Conservation (phyloP, 2,797 vertebrate genomes). For the Lithobates sylvaticus region DNA sequence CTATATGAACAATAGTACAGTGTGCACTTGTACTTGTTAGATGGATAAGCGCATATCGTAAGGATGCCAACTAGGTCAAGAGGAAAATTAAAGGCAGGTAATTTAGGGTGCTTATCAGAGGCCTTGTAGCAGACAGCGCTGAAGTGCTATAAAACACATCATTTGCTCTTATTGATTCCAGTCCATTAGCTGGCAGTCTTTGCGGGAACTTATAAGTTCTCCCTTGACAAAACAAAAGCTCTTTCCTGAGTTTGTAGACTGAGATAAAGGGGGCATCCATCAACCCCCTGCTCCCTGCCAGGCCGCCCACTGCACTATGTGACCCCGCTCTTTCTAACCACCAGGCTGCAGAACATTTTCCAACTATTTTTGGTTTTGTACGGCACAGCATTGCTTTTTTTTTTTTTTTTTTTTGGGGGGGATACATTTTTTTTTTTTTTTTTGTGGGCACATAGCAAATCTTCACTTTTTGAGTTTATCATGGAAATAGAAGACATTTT, state of each 20-base stretch:
- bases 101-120: constrained; percentile 13
- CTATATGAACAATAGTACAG: neutral
- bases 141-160: constrained; percentile 34
- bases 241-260: constrained; percentile 1
- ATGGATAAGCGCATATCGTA: constrained; percentile 6
- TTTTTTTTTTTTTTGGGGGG: neutral
- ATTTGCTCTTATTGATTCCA: constrained; percentile 57
- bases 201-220: constrained; percentile 25
- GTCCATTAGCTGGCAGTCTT: constrained; percentile 39
- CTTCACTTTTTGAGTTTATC: no score
- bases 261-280: neutral
- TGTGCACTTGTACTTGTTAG: neutral
- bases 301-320: neutral
- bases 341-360: neutral
- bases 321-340: neutral
- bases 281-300: neutral
- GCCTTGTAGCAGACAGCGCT: neutral
- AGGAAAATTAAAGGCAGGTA: constrained; percentile 39
- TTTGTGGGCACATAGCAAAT: no score
- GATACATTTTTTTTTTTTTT: no score
- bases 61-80: constrained; percentile 40
- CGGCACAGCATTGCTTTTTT: neutral
- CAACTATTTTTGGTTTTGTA: neutral
- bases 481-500: no score
- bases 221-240: constrained; percentile 17